A percentile compares a stretch with the other conserved stretches of the same genome.
Evolutionary conservation across 2,797 vertebrate genomes (phyloP).

Genomic region (Thunnus albacares): DNA sequence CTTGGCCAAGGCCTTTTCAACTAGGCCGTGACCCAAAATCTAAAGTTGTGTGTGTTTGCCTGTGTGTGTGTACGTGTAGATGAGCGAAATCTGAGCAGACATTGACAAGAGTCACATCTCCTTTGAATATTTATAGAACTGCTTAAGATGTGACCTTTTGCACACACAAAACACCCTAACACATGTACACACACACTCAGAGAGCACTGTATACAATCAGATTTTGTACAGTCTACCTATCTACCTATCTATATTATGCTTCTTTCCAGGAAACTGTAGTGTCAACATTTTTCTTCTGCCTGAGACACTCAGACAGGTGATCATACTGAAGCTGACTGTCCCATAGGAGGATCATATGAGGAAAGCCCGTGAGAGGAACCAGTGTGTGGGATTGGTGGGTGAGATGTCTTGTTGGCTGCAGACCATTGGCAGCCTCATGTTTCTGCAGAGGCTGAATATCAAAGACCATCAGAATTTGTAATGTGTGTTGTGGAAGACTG

Average conservation of each 20-base stretch:
- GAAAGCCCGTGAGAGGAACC: conserved; percentile 40
- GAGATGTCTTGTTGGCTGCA: conserved; percentile 63
- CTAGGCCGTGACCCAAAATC: conserved; percentile 41
- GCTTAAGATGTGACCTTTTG: conserved; percentile 76
- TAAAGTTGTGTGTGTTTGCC: conserved; percentile 32
- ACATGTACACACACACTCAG: not conserved
- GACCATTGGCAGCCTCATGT: conserved; percentile 65
- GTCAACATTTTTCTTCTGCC: conserved; percentile 39
- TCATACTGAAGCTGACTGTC: conserved; percentile 44
- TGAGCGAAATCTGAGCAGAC: conserved; percentile 66
- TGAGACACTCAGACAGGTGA: conserved; percentile 66
- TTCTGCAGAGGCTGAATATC: conserved; percentile 67
- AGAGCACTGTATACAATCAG: not conserved
- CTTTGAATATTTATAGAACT: conserved; percentile 76
- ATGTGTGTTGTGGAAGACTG: conserved; percentile 41
- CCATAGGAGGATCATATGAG: conserved; percentile 48
- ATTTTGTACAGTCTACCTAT: not conserved
- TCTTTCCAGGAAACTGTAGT: conserved; percentile 7
- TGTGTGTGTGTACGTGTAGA: conserved; percentile 18
- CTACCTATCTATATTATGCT: not conserved
- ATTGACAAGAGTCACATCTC: conserved; percentile 60
- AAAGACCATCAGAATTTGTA: conserved; percentile 60
- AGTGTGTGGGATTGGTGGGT: conserved; percentile 39
- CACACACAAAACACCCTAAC: conserved; percentile 19
- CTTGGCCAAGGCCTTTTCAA: conserved; percentile 52